These are phyloP conservation scores for Macaria liturata DNA, from an alignment of 2,888 invertebrate genomes.

Conservation along the genomic window DNA sequence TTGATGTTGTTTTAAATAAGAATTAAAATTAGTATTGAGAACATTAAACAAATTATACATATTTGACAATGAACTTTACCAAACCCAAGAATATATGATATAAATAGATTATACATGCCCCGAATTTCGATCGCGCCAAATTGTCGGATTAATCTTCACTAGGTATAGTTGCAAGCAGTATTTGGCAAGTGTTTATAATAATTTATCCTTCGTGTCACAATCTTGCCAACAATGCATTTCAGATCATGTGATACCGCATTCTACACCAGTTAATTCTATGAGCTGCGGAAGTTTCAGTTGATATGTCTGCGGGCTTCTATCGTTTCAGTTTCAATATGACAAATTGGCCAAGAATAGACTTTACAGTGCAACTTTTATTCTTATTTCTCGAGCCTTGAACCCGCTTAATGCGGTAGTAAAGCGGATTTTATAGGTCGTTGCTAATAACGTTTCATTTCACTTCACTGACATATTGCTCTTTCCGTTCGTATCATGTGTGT, in stretches of 20 bases:
- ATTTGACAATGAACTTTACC: too few relatives aligned
- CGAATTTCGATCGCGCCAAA: too few relatives aligned
- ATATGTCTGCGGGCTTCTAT: conserved; percentile 21
- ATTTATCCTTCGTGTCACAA: conserved; percentile 1
- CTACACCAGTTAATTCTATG: conserved; percentile 23
- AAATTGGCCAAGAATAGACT: conserved; percentile 37
- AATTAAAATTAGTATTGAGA: too few relatives aligned
- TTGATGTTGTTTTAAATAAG: too few relatives aligned
- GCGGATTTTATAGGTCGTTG: conserved; percentile 3
- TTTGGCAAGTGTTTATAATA: conserved; percentile 10
- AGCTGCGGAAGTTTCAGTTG: conserved; percentile 26
- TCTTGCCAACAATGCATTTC: conserved; percentile 27
- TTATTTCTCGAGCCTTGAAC: conserved; percentile 32
- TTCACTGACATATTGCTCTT: not conserved
- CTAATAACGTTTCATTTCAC: conserved; percentile 7
- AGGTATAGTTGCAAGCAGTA: not conserved
- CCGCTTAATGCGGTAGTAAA: conserved; percentile 17
- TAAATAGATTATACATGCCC: too few relatives aligned
- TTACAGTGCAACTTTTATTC: conserved; percentile 22
- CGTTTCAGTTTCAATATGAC: conserved; percentile 33
- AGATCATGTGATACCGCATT: conserved; percentile 7
- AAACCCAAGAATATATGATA: too few relatives aligned
- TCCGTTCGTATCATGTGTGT: too few relatives aligned
- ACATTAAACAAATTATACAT: too few relatives aligned
- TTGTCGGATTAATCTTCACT: too few relatives aligned